Conservation (phyloP, 2,797 vertebrate species). For the Bufotes viridis region DNA sequence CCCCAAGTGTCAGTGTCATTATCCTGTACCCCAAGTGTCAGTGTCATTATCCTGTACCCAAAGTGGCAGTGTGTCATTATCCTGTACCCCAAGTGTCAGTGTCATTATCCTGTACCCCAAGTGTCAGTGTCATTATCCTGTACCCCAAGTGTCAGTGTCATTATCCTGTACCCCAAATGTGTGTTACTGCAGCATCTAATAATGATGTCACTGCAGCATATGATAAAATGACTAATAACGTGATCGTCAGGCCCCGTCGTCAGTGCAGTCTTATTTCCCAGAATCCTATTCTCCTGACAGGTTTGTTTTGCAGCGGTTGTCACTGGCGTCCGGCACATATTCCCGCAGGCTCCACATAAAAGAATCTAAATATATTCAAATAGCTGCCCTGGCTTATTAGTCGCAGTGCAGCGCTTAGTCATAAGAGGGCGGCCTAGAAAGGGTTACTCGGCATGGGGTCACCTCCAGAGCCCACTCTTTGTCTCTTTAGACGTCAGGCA, state of each 20-base stretch:
- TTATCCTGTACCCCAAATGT: neutral
- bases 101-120: too few species aligned
- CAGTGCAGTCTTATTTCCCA: neutral
- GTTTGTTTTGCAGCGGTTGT: constrained; percentile 16
- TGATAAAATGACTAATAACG: neutral
- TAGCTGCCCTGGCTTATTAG: neutral
- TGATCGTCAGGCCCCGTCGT: neutral
- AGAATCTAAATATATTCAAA: constrained; percentile 32
- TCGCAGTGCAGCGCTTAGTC: neutral
- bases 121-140: too few species aligned
- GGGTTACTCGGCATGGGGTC: constrained; percentile 55
- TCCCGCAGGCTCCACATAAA: constrained; percentile 14
- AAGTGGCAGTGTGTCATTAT: too few species aligned
- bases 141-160: too few species aligned
- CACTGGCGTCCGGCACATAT: constrained; percentile 4
- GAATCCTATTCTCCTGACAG: neutral
- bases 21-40: too few species aligned
- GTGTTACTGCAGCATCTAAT: neutral
- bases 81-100: too few species aligned
- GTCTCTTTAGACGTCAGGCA: constrained; percentile 47
- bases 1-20: too few species aligned
- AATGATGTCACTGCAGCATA: neutral
- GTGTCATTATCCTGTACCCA: too few species aligned
- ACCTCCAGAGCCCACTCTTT: constrained; percentile 40
- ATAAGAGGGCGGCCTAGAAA: constrained; percentile 8